These are phyloP conservation scores for Syngnathus scovelli DNA, from an alignment of 2,113 vertebrate genomes.

Conservation along the genomic window DNA sequence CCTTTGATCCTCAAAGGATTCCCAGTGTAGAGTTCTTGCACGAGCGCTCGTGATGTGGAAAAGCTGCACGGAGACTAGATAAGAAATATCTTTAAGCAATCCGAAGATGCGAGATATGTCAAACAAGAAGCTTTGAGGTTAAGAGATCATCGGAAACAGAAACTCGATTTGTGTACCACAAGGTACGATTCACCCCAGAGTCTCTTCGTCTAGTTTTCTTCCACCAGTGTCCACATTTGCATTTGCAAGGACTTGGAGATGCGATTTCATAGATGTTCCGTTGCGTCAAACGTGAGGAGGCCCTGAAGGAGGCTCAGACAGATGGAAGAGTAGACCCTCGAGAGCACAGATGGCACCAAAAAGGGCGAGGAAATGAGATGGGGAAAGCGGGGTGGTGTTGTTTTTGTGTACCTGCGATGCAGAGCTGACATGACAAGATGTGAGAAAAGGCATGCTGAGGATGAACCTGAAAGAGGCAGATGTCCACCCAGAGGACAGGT, in stretches of 20 bases:
- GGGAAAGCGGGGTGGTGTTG: not conserved
- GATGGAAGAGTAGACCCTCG: constrained; percentile 21
- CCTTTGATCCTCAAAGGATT: constrained; percentile 35
- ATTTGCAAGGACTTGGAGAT: not conserved
- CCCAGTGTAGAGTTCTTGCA: constrained; percentile 1
- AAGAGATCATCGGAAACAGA: not conserved
- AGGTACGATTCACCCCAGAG: not conserved
- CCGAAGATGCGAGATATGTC: not conserved
- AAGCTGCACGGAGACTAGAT: not conserved
- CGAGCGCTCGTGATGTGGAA: constrained; percentile 9
- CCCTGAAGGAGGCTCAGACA: constrained; percentile 27
- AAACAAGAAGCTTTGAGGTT: not conserved
- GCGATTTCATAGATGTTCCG: constrained; percentile 27
- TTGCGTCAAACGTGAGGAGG: constrained; percentile 23
- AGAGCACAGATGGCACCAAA: not conserved
- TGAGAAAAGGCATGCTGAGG: constrained; percentile 4
- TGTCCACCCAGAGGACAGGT: constrained; percentile 30
- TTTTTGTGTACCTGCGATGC: not conserved
- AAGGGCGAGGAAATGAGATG: not conserved
- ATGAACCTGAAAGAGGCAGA: constrained; percentile 16
- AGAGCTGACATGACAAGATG: constrained; percentile 32
- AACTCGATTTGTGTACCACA: no score
- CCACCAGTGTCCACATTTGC: not conserved
- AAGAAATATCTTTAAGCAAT: constrained; percentile 8
- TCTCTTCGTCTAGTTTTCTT: not conserved